Evolutionary conservation across 1,140 invertebrate genomes (phyloP).

Genomic region (Drosophila littoralis): DNA sequence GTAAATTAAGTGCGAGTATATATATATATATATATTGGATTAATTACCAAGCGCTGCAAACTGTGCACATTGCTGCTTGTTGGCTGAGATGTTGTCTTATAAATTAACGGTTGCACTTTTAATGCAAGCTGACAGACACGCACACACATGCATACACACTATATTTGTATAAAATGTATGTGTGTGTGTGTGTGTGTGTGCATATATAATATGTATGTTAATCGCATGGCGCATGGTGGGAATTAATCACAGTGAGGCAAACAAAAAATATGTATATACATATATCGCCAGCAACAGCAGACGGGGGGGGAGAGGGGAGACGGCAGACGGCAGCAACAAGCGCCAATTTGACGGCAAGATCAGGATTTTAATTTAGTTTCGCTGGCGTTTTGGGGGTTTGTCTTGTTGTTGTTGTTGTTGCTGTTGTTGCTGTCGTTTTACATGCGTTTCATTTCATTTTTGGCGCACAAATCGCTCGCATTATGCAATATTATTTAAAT

Average conservation of each 20-base stretch:
- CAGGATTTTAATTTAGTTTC: conserved; percentile 73
- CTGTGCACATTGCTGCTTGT: conserved; percentile 12
- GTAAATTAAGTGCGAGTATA: conserved; percentile 56
- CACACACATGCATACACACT: conserved; percentile 8
- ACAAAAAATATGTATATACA: background rate
- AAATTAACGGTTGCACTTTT: conserved; percentile 81
- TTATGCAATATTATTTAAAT: conserved; percentile 73
- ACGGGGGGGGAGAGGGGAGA: background rate
- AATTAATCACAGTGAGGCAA: conserved; percentile 65
- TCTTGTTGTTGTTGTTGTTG: conserved; percentile 28
- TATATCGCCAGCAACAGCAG: conserved; percentile 1
- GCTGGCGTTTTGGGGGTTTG: conserved; percentile 30
- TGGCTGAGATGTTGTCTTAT: conserved; percentile 61
- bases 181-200: too few relatives aligned
- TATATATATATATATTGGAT: too few relatives aligned
- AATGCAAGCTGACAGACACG: conserved; percentile 73
- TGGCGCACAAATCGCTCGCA: conserved; percentile 46
- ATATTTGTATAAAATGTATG: conserved; percentile 13
- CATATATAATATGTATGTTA: conserved; percentile 47
- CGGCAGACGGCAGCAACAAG: conserved; percentile 23
- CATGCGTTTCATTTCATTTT: conserved; percentile 64
- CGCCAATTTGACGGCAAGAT: conserved; percentile 71
- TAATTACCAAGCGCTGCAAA: conserved; percentile 58
- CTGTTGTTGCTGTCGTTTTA: conserved; percentile 43
- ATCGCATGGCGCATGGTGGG: conserved; percentile 53